phyloP scores from a whole-genome alignment of 2,113 vertebrate genomes.

The Phainopepla nitens region DNA sequence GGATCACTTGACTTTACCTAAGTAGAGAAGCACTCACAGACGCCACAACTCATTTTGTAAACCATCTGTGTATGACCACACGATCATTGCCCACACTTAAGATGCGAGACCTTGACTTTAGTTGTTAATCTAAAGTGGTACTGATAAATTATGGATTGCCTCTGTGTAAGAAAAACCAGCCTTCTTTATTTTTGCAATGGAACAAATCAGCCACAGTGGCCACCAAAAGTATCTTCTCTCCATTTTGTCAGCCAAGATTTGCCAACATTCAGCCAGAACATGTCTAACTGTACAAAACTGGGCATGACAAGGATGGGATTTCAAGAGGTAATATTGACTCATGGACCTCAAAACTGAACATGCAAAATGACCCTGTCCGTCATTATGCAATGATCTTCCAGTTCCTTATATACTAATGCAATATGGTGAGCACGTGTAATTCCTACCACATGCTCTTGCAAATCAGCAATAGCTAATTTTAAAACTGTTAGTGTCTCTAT shows the following conservation, averaged over 20 bases:
- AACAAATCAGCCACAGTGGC: neutral
- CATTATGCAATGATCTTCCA: neutral
- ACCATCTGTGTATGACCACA: fast-evolving
- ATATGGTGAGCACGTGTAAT: neutral
- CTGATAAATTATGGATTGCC: neutral
- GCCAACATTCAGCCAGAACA: neutral
- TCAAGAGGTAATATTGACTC: neutral
- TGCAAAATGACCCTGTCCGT: neutral
- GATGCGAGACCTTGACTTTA: neutral
- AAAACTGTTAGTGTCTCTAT: neutral
- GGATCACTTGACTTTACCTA: neutral
- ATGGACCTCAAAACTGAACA: neutral
- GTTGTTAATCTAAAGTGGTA: neutral
- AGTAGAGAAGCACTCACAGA: neutral
- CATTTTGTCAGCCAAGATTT: neutral
- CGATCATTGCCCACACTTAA: neutral
- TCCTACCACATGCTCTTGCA: neutral
- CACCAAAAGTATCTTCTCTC: neutral
- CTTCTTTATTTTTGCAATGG: neutral
- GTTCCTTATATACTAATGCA: neutral
- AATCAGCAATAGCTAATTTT: neutral
- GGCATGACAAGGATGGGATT: neutral
- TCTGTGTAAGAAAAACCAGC: neutral
- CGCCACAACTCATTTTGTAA: neutral
- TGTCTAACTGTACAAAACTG: fast-evolving